Conservation (phyloP, 1,140 invertebrate species). For the Aleiodes sp. region DNA sequence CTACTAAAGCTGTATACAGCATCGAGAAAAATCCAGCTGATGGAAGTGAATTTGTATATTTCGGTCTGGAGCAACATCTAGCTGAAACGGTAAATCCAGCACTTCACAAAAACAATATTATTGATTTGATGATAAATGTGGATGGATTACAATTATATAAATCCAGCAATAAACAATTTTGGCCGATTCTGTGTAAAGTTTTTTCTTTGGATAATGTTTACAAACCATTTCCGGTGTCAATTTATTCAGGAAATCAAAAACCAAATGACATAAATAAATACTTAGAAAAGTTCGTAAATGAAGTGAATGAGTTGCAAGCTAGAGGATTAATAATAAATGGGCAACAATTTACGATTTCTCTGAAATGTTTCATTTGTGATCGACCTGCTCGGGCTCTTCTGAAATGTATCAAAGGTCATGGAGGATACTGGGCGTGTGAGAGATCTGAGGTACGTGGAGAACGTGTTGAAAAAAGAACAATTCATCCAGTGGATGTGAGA, state of each 20-base stretch:
- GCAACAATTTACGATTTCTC: neutral
- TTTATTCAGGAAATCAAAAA: conserved; percentile 14
- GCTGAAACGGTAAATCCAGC: conserved; percentile 14
- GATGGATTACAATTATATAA: conserved; percentile 21
- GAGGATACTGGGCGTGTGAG: conserved; percentile 21
- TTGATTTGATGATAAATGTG: conserved; percentile 23
- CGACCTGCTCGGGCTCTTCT: conserved; percentile 11
- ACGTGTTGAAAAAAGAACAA: neutral
- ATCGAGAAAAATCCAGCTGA: conserved; percentile 17
- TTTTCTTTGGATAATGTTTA: neutral
- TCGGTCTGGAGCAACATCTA: conserved; percentile 20
- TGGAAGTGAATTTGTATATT: conserved; percentile 29
- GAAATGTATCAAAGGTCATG: conserved; percentile 24
- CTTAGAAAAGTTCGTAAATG: conserved; percentile 22
- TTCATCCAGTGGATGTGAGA: conserved; percentile 8
- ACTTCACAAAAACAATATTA: conserved; percentile 8
- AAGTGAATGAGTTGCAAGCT: conserved; percentile 25
- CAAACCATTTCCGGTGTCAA: conserved; percentile 17
- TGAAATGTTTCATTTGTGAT: conserved; percentile 23
- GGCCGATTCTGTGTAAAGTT: conserved; percentile 23
- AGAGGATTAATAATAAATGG: conserved; percentile 3
- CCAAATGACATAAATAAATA: conserved; percentile 21
- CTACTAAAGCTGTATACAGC: neutral
- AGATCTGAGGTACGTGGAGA: conserved; percentile 7
- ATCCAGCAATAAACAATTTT: conserved; percentile 6